Evolutionary conservation across 2,888 invertebrate genomes (phyloP), one percentile per base, ranked within the genome.

Genomic region (Yponomeuta cagnagella): DNA sequence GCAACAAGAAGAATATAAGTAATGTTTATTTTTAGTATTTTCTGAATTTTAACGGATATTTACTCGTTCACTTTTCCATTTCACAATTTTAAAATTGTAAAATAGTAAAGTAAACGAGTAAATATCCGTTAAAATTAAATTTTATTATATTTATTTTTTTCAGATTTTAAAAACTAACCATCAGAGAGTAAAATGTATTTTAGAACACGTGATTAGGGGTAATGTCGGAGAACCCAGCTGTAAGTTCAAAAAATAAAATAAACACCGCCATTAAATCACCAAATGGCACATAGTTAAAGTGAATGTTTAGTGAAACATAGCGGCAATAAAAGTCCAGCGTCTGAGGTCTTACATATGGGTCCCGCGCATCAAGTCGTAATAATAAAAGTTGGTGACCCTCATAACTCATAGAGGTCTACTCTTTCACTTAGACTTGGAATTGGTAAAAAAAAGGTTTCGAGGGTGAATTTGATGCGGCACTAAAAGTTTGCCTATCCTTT

Each of bases 361-460:
- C 33, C 75, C 74, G 52, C 73, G 74, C 74, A 75, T 78, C 78
- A 75, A 77, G 75, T 76, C 74, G 75, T 77, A 76, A 78, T 79
- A 80, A 78, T 78, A 78, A 78, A 79, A 80, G 77, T 80, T 77
- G 75, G 73, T 63, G 68, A 72, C 73, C 73, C 73, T 72, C 70
- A 73, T 73, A 73, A 72, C 70, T 73, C 72, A 72, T 72, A 58
- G 71, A 70, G 71, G 68, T 63, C 65, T 64, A 37, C 63, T 71
- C 70, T 48, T 69, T 43, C 69, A 73, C 65, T 73, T 71, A 15
- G 3, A 58, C 52, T 58, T 58, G 52, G 52, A 58, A 58, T 58
- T 58, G 52, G 52, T 58, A 58, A 58, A 58, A 58, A 23, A 15
- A 58, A 58, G 52, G 52, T 15, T 58, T 12, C 52, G 52, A 58